Conservation (phyloP, 2,888 invertebrate species). For the Sesia bembeciformis region DNA sequence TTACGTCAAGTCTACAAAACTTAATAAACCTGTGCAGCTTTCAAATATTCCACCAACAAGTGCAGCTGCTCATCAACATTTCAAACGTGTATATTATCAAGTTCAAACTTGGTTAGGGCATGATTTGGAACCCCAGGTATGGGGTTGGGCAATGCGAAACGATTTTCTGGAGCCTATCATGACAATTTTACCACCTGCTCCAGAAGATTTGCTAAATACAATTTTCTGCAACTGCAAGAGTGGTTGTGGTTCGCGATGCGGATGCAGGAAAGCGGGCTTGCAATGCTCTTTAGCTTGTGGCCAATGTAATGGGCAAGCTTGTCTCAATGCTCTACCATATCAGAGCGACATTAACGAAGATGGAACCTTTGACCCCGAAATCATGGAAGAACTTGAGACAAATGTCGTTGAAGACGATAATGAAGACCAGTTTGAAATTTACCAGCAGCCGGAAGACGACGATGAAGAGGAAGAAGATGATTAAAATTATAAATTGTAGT, state of each 20-base stretch:
- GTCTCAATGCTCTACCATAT: constrained; percentile 2
- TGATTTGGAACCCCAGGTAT: constrained; percentile 3
- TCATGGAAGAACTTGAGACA: background rate
- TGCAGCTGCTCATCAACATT: constrained; percentile 16
- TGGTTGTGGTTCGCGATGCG: constrained; percentile 4
- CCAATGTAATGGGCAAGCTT: constrained; percentile 5
- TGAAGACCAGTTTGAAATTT: too few relatives aligned
- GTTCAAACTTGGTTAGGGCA: constrained; percentile 9
- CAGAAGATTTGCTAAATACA: constrained; percentile 2
- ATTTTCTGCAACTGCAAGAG: constrained; percentile 5
- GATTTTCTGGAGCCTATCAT: constrained; percentile 1
- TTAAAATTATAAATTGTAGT: too few relatives aligned
- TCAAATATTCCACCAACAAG: constrained; percentile 29
- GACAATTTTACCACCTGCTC: constrained; percentile 9
- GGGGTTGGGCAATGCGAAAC: constrained; percentile 1
- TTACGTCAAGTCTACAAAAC: constrained; percentile 25
- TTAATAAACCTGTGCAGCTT: constrained; percentile 28
- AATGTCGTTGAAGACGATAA: too few relatives aligned
- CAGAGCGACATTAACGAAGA: constrained; percentile 1
- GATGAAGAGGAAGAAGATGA: too few relatives aligned
- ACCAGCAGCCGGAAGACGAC: too few relatives aligned
- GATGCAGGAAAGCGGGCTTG: too few relatives aligned
- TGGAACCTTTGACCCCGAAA: constrained; percentile 1
- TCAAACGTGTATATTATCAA: constrained; percentile 12
- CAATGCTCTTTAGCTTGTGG: constrained; percentile 15